phyloP scores from a whole-genome alignment of 2,797 vertebrate genomes.

The Phrynocephalus forsythii region DNA sequence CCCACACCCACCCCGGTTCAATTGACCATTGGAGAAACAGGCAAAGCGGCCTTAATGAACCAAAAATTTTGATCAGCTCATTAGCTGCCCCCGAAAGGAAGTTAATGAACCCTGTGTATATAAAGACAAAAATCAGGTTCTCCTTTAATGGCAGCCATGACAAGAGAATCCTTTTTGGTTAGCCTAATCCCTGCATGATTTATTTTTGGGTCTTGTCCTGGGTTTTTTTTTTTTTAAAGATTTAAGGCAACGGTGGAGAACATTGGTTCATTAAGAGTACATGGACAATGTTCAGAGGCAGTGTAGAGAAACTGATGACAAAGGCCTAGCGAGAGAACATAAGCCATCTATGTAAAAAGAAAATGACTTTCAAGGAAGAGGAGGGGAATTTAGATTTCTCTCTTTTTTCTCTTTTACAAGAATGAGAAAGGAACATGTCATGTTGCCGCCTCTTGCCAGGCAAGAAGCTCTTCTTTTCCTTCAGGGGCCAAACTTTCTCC shows the following conservation, averaged over 20 bases:
- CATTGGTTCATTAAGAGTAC: conserved; percentile 70
- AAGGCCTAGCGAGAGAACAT: conserved; percentile 43
- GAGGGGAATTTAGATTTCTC: conserved; percentile 2
- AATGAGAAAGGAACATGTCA: conserved; percentile 37
- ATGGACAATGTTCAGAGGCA: conserved; percentile 59
- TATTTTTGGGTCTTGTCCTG: conserved; percentile 50
- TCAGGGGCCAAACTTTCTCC: no score
- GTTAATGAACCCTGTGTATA: conserved; percentile 75
- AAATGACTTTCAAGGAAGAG: conserved; percentile 22
- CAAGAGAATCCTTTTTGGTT: conserved; percentile 73
- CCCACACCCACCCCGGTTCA: conserved; percentile 48
- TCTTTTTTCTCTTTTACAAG: conserved; percentile 6
- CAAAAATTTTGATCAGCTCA: conserved; percentile 75
- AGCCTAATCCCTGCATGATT: conserved; percentile 72
- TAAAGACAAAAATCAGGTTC: conserved; percentile 76
- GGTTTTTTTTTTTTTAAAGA: not conserved
- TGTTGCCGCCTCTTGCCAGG: not conserved
- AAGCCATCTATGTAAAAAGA: conserved; percentile 26
- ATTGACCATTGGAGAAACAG: conserved; percentile 66
- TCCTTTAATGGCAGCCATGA: conserved; percentile 75
- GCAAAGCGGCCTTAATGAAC: conserved; percentile 72
- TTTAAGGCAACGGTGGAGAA: conserved; percentile 57
- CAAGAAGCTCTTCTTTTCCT: no score
- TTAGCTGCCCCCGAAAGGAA: conserved; percentile 75
- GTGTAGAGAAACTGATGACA: conserved; percentile 41